phyloP scores from a whole-genome alignment of 92 coral and sea anemone genomes.

The Palythoa caribaeorum region DNA sequence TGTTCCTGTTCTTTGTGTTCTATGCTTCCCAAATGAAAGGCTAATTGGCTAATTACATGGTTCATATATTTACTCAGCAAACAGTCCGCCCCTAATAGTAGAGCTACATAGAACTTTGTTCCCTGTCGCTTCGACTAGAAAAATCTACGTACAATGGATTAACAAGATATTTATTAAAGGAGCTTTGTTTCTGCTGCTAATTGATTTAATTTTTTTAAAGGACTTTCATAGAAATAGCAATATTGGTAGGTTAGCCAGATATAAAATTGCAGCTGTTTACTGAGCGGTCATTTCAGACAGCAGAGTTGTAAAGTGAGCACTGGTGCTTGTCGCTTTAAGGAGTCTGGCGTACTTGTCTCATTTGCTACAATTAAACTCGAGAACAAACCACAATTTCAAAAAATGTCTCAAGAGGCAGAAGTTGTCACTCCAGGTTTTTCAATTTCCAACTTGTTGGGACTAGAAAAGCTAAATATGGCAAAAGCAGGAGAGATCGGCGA shows the following conservation, averaged over 20 bases:
- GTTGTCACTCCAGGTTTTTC: conserved; percentile 54
- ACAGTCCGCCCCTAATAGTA: conserved; percentile 65
- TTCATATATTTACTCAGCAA: conserved; percentile 40
- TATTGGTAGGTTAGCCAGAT: conserved; percentile 63
- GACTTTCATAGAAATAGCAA: conserved; percentile 61
- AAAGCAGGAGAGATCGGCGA: conserved; percentile 18
- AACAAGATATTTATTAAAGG: conserved; percentile 42
- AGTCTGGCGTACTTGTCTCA: neutral
- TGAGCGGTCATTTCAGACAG: neutral
- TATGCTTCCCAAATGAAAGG: conserved; percentile 52
- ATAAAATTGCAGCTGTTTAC: conserved; percentile 52
- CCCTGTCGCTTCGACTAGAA: neutral
- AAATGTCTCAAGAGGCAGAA: conserved; percentile 39
- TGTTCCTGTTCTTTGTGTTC: conserved; percentile 61
- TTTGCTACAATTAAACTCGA: neutral
- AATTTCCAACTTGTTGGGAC: conserved; percentile 67
- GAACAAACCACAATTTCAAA: neutral
- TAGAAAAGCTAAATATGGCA: conserved; percentile 41
- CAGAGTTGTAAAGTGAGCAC: neutral
- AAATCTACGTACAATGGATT: conserved; percentile 58
- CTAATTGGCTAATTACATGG: conserved; percentile 74
- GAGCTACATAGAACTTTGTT: conserved; percentile 28
- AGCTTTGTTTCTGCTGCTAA: conserved; percentile 69
- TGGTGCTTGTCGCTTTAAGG: neutral
- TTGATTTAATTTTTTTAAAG: conserved; percentile 76